phyloP scores from a whole-genome alignment of 1,140 invertebrate genomes.

The Cotesia typhae region DNA sequence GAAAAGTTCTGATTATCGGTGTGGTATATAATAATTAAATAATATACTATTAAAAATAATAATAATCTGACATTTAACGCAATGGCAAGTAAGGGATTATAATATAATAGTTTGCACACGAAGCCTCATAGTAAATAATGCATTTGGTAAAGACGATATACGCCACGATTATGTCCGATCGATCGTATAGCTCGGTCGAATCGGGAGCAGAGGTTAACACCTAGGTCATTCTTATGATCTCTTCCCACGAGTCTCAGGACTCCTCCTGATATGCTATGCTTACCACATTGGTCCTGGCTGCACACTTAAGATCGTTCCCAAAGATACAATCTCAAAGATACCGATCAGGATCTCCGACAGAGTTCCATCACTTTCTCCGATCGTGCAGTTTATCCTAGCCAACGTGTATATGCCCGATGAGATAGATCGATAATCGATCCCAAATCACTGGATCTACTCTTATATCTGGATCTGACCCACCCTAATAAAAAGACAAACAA shows the following conservation, averaged over 20 bases:
- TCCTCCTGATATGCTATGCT: slow-evolving; percentile 29
- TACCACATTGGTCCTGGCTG: slow-evolving; percentile 45
- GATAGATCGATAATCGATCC: slow-evolving; percentile 34
- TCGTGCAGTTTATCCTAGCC: slow-evolving; percentile 38
- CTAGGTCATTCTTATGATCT: slow-evolving; percentile 41
- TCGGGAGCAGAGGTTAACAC: slow-evolving; percentile 43
- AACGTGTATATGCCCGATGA: slow-evolving; percentile 12
- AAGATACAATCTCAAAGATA: slow-evolving; percentile 54
- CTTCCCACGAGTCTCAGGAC: slow-evolving; percentile 51
- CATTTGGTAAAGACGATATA: slow-evolving; percentile 25
- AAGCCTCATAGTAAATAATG: slow-evolving; percentile 28
- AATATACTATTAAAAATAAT: background rate
- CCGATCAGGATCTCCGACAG: slow-evolving; percentile 54
- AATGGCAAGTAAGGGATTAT: background rate
- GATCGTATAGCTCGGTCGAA: slow-evolving; percentile 39
- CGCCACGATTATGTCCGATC: slow-evolving; percentile 36
- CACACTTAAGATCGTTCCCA: slow-evolving; percentile 52
- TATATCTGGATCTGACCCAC: background rate
- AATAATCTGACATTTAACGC: slow-evolving; percentile 29
- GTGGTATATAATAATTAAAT: background rate
- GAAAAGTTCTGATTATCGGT: no score
- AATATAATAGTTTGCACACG: slow-evolving; percentile 29
- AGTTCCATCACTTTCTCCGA: slow-evolving; percentile 61
- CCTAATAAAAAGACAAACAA: slow-evolving; percentile 2
- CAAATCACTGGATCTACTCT: slow-evolving; percentile 19